Evolutionary conservation across 2,797 vertebrate genomes (phyloP).

Genomic region (Sternarchorhynchus goeldii): DNA sequence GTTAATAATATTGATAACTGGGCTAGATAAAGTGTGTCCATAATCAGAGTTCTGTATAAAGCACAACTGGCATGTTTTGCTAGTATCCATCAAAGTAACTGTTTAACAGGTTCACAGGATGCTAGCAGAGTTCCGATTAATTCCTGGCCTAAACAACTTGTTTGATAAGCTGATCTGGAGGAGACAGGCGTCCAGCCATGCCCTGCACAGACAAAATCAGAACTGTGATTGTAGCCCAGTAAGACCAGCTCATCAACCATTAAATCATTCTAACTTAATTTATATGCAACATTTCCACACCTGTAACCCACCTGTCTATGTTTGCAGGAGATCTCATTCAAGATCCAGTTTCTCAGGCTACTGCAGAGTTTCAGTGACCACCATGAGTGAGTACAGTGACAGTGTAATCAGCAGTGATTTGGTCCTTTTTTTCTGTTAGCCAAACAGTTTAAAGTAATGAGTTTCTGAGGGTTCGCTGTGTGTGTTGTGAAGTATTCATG

Average conservation of each 20-base stretch:
- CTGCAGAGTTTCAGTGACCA: constrained; percentile 99
- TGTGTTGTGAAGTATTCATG: neutral
- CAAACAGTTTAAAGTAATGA: too few relatives aligned
- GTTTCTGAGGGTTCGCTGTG: neutral
- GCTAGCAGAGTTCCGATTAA: constrained; percentile 95
- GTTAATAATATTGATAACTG: neutral
- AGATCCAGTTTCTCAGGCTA: constrained; percentile 96
- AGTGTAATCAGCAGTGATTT: neutral
- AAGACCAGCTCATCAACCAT: constrained; percentile 57
- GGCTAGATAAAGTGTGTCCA: neutral
- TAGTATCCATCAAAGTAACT: neutral
- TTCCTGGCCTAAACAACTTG: constrained; percentile 97
- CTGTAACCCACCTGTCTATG: neutral
- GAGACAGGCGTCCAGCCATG: constrained; percentile 86
- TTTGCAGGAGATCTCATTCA: constrained; percentile 93
- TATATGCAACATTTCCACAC: neutral
- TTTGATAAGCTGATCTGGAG: constrained; percentile 99
- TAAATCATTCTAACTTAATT: neutral
- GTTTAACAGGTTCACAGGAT: constrained; percentile 91
- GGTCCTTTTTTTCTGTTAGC: too few relatives aligned
- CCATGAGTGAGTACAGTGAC: constrained; percentile 86
- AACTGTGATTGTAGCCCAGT: constrained; percentile 99
- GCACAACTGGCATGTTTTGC: neutral
- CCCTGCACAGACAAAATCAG: constrained; percentile 95
- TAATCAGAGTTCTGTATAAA: too few relatives aligned